phyloP scores from a whole-genome alignment of 2,113 vertebrate species.

The Dipodomys stephensi region DNA sequence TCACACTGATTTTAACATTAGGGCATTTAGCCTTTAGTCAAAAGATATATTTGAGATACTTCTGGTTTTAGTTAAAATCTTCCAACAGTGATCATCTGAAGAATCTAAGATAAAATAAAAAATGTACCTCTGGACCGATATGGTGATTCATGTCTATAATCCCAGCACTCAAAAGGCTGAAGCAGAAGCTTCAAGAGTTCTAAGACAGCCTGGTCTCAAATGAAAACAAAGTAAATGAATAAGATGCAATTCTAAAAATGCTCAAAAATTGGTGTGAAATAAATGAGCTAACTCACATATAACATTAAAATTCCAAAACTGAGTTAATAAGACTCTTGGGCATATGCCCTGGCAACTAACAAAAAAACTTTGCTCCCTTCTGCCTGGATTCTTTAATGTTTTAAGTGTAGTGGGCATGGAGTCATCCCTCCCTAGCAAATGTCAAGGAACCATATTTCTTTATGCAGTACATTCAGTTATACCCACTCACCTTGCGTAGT shows the following conservation, averaged over 20 bases:
- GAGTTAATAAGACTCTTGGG: slow-evolving; percentile 8
- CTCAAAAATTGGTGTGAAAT: slow-evolving; percentile 25
- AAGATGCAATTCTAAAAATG: not conserved
- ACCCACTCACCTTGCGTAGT: not conserved
- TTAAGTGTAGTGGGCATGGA: not conserved
- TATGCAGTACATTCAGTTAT: not conserved
- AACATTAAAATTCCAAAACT: slow-evolving; percentile 30
- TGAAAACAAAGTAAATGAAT: not conserved
- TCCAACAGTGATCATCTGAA: slow-evolving; percentile 18
- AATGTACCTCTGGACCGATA: slow-evolving; percentile 18
- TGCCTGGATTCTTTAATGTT: not conserved
- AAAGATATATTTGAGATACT: slow-evolving; percentile 23
- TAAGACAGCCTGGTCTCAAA: not conserved
- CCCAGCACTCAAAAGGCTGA: not conserved
- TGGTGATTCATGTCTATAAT: not conserved
- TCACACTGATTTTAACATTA: slow-evolving; percentile 33
- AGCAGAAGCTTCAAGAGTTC: not conserved
- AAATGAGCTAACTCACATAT: not conserved
- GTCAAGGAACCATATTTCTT: slow-evolving; percentile 1
- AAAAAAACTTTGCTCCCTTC: not conserved
- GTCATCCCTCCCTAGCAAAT: not conserved
- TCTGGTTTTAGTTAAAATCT: slow-evolving; percentile 38
- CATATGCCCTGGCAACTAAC: not conserved
- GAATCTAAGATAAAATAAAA: slow-evolving; percentile 40
- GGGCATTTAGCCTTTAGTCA: not conserved